Conservation (phyloP, 2,797 vertebrate genomes). For the Podargus strigoides region DNA sequence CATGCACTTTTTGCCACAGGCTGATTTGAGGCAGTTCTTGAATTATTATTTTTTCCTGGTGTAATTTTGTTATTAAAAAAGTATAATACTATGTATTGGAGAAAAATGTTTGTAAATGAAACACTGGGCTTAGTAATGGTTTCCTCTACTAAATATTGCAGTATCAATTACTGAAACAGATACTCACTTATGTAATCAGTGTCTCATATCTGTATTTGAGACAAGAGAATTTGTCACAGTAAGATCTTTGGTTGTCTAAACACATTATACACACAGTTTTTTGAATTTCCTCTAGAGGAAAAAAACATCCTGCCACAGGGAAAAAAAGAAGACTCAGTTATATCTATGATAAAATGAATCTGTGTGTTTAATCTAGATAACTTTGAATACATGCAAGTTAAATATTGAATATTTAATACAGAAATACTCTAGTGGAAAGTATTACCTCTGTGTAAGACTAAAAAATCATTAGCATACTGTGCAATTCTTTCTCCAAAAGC, state of each 20-base stretch:
- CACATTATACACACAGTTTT: background rate
- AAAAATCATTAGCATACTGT: rapidly evolving
- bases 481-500: background rate
- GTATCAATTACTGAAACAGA: background rate
- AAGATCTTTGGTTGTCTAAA: background rate
- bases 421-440: background rate
- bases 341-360: background rate
- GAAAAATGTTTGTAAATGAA: background rate
- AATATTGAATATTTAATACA: background rate
- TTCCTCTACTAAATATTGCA: background rate
- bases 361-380: background rate
- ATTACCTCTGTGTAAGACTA: background rate
- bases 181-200: background rate
- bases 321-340: background rate
- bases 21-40: background rate
- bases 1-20: background rate
- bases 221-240: background rate
- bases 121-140: background rate
- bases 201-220: background rate
- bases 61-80: background rate
- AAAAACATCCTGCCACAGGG: background rate
- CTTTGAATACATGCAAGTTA: background rate
- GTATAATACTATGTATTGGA: background rate
- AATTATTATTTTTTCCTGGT: background rate
- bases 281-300: background rate